Base-by-base conservation (phyloP, 2,888 invertebrate genomes). In the Dryomyza anilis region DNA sequence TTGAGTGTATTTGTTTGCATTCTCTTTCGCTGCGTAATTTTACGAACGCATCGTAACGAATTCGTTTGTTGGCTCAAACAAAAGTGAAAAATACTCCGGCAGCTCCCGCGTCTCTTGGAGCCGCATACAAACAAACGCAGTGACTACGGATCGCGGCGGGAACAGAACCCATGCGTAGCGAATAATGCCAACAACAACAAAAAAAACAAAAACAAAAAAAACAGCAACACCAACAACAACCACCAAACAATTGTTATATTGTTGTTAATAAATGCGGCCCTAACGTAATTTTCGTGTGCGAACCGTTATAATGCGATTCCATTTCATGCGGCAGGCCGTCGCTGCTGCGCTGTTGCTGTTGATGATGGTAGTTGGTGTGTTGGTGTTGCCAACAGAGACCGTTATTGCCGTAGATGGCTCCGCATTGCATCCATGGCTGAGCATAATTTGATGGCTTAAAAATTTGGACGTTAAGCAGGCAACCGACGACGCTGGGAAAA, bases 241-340 rank as follows among this genome's bases (percentile, higher is more conserved):
- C 3, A 10, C 33, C 33, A 33, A 55, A 16, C 33, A 46, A 23
- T 27, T n/a, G n/a, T n/a, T n/a, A n/a, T n/a, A 50, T 48, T 14
- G 29, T 27, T 19, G 33, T 14, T 33, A 39, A 50, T 59, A 61
- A 52, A 61, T 33, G 29, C 33, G 43, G 61, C 52, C 53, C 61
- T 52, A 53, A 61, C 43, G 61, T 53, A 43, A 43, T 39, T 56
- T 66, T 67, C 45, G 63, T 56, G 46, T 43, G 48, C 33, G 48
- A 48, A 64, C 66, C 66, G 66, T 67, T 67, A 67, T 61, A 61
- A 52, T 61, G 61, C 57, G 64, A 60, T 67, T 43, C 61, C 52
- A 46, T 52, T 39, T n/a, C n/a, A 4, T 55, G 36, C 33, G 55
- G 53, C 53, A n/a, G 53, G 23, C 48, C 10, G 12, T 2, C n/a